Conservation (phyloP, 2,797 vertebrate genomes). For the Triplophysa yarkandensis region DNA sequence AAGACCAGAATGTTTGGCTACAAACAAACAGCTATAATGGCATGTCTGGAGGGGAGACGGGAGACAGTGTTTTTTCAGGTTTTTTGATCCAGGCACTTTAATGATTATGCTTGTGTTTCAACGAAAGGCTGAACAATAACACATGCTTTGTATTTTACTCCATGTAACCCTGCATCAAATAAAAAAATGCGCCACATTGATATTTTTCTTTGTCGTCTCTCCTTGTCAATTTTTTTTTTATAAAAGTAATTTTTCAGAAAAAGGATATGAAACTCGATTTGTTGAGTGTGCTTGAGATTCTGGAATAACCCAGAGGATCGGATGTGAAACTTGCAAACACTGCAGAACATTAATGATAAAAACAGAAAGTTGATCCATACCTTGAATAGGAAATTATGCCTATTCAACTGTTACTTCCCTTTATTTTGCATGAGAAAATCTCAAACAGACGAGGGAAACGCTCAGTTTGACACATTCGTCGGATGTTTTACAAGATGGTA, state of each 20-base stretch:
- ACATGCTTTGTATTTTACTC: too few relatives aligned
- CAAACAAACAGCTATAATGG: slow-evolving; percentile 72
- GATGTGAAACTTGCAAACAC: slow-evolving; percentile 51
- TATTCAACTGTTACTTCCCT: slow-evolving; percentile 43
- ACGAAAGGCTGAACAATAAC: too few relatives aligned
- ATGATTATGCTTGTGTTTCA: slow-evolving; percentile 1
- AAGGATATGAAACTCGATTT: slow-evolving; percentile 20
- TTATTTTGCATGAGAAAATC: slow-evolving; percentile 44
- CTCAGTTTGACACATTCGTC: slow-evolving; percentile 10
- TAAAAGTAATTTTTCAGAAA: slow-evolving; percentile 25
- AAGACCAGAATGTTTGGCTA: slow-evolving; percentile 75
- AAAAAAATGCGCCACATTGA: neutral
- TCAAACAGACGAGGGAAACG: neutral
- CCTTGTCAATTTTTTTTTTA: too few relatives aligned
- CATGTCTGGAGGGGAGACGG: slow-evolving; percentile 67
- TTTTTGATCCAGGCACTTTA: slow-evolving; percentile 78
- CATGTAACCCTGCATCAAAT: too few relatives aligned
- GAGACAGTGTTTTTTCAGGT: slow-evolving; percentile 82
- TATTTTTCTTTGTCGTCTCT: neutral
- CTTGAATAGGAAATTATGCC: slow-evolving; percentile 8
- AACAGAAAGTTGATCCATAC: slow-evolving; percentile 1
- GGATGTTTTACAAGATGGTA: slow-evolving; percentile 49
- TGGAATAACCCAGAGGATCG: slow-evolving; percentile 4
- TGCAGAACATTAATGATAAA: slow-evolving; percentile 31
- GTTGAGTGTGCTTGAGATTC: neutral